These are phyloP conservation scores for Chondrosia reniformis DNA, from an alignment of 37 sponge, comb jelly and placozoan genomes.

Conservation along the genomic window DNA sequence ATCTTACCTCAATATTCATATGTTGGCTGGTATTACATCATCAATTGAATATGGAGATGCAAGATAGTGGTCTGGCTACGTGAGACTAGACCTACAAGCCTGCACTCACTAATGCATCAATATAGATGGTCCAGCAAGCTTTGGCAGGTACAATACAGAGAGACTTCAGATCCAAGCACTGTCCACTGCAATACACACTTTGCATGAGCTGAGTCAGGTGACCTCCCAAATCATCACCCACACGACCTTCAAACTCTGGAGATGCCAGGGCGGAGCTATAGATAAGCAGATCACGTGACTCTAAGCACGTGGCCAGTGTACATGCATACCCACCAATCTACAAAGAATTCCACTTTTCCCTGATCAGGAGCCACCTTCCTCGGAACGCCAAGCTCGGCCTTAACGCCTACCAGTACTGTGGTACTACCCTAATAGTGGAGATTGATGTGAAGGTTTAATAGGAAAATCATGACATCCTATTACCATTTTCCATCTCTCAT, in stretches of 20 bases:
- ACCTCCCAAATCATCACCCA: constrained; percentile 64
- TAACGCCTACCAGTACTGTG: constrained; percentile 73
- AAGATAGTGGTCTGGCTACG: too few relatives aligned
- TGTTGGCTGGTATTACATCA: too few relatives aligned
- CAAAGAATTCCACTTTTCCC: constrained; percentile 78
- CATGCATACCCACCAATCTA: constrained; percentile 69
- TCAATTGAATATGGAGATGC: too few relatives aligned
- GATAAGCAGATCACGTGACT: too few relatives aligned
- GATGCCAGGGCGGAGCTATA: constrained; percentile 36
- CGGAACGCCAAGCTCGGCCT: constrained; percentile 81
- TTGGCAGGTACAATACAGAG: constrained; percentile 65
- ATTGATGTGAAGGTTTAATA: neutral
- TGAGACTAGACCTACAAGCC: too few relatives aligned
- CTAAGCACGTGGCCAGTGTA: too few relatives aligned
- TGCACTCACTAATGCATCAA: constrained; percentile 1
- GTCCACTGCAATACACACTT: constrained; percentile 34
- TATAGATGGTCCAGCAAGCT: constrained; percentile 12
- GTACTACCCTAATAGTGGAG: constrained; percentile 66
- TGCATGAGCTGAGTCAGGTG: constrained; percentile 45
- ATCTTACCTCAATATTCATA: constrained; percentile 73
- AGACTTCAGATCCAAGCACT: constrained; percentile 34
- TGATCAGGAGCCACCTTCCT: constrained; percentile 29
- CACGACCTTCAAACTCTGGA: constrained; percentile 77
- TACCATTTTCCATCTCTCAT: neutral
- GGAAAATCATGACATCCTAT: neutral